Evolutionary conservation across 1,140 invertebrate species (phyloP).

Genomic region (Drosophila trapezifrons): DNA sequence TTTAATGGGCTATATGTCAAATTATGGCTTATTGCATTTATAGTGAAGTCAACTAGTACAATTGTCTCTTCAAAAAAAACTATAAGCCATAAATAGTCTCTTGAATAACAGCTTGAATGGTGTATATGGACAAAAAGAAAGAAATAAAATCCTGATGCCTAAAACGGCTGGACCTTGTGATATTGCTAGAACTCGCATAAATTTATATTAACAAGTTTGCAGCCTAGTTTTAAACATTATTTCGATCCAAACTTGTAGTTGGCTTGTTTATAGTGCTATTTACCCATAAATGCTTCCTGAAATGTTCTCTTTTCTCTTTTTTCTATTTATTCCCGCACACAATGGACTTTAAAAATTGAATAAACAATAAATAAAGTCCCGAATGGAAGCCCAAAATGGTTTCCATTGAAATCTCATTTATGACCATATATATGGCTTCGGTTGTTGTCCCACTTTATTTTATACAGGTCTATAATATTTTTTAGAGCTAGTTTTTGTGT

Average conservation of each 20-base stretch:
- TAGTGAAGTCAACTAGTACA: no score
- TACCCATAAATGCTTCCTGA: background rate
- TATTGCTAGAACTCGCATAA: no score
- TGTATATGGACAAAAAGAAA: background rate
- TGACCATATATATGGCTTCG: background rate
- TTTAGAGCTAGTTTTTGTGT: constrained; percentile 20
- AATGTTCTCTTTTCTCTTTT: background rate
- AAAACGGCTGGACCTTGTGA: background rate
- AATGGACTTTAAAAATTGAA: constrained; percentile 15
- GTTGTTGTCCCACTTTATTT: background rate
- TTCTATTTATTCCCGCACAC: background rate
- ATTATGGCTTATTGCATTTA: no score
- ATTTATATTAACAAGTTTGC: background rate
- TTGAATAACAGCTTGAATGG: no score
- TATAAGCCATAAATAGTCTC: no score
- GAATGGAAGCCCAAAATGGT: constrained; percentile 8
- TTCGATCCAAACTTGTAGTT: background rate
- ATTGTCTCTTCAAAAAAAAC: no score
- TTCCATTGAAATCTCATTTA: constrained; percentile 19
- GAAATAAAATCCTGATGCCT: background rate
- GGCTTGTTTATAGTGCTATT: background rate
- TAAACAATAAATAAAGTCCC: constrained; percentile 21
- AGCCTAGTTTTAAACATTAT: background rate
- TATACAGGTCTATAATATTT: constrained; percentile 14
- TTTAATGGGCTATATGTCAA: background rate